Evolutionary conservation across 2,113 vertebrate species (phyloP).

Genomic region (Edolisoma coerulescens): DNA sequence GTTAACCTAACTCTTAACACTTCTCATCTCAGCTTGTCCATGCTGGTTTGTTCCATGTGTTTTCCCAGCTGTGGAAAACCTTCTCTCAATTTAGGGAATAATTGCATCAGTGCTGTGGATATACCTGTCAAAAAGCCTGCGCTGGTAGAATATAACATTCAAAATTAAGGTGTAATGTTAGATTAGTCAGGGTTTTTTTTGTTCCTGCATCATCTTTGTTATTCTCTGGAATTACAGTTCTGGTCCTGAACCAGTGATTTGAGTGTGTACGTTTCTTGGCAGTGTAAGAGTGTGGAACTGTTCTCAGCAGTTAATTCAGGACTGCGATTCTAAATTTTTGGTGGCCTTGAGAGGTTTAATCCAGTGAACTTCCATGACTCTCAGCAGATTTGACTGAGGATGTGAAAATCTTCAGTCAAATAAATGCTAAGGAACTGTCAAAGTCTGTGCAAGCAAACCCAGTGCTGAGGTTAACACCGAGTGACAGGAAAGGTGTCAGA

Average conservation of each 20-base stretch:
- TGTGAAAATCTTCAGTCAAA: neutral
- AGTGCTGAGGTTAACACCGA: neutral
- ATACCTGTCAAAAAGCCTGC: neutral
- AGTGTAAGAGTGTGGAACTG: neutral
- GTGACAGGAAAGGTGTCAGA: neutral
- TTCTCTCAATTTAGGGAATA: neutral
- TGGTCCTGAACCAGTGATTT: neutral
- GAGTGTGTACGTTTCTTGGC: neutral
- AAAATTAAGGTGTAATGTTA: neutral
- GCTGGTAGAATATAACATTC: neutral
- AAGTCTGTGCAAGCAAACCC: neutral
- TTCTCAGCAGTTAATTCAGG: neutral
- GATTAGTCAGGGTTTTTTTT: neutral
- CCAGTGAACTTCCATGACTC: neutral
- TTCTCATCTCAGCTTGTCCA: neutral
- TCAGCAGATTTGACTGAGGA: neutral
- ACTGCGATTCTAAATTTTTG: neutral
- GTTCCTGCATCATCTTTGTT: neutral
- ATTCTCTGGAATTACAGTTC: neutral
- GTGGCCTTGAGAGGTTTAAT: neutral
- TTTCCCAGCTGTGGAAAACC: neutral
- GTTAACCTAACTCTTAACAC: neutral
- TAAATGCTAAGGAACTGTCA: neutral
- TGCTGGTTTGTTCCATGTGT: neutral
- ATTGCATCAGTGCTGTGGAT: neutral